Conservation (phyloP, 2,888 invertebrate genomes). For the Drosophila anomalata region DNA sequence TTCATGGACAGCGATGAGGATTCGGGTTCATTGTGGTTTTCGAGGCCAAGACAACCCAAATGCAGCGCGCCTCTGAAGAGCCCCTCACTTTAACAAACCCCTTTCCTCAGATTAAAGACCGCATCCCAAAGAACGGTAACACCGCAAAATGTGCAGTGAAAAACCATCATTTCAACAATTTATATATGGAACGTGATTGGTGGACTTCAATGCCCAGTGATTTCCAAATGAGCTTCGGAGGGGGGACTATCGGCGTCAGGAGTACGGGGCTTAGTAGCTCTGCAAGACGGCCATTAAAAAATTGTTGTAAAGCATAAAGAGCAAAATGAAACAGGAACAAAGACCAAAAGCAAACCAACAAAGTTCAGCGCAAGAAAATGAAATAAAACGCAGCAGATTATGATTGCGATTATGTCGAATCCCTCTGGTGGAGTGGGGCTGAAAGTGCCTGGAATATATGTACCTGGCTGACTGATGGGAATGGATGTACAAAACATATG, state of each 20-base stretch:
- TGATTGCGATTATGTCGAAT: slow-evolving; percentile 78
- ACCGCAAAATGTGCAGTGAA: slow-evolving; percentile 60
- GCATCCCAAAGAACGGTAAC: slow-evolving; percentile 44
- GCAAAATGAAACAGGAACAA: slow-evolving; percentile 68
- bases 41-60: slow-evolving; percentile 53
- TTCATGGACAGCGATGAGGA: slow-evolving; percentile 59
- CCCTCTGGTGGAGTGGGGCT: slow-evolving; percentile 8
- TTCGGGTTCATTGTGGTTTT: slow-evolving; percentile 64
- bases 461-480: slow-evolving; percentile 26
- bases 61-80: background rate
- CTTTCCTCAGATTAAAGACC: slow-evolving; percentile 15
- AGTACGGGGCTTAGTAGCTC: slow-evolving; percentile 26
- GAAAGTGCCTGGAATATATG: background rate
- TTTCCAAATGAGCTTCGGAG: background rate
- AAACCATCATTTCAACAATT: slow-evolving; percentile 84
- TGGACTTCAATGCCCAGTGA: slow-evolving; percentile 50
- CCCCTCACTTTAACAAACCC: background rate
- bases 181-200: slow-evolving; percentile 84
- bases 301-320: slow-evolving; percentile 77
- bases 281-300: slow-evolving; percentile 75
- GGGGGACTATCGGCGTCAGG: slow-evolving; percentile 7
- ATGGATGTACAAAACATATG: slow-evolving; percentile 7
- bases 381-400: slow-evolving; percentile 82
- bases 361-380: slow-evolving; percentile 75
- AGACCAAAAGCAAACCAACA: slow-evolving; percentile 40